Base-by-base conservation (phyloP, 2,888 invertebrate species). In the Nomada ruficornis region DNA sequence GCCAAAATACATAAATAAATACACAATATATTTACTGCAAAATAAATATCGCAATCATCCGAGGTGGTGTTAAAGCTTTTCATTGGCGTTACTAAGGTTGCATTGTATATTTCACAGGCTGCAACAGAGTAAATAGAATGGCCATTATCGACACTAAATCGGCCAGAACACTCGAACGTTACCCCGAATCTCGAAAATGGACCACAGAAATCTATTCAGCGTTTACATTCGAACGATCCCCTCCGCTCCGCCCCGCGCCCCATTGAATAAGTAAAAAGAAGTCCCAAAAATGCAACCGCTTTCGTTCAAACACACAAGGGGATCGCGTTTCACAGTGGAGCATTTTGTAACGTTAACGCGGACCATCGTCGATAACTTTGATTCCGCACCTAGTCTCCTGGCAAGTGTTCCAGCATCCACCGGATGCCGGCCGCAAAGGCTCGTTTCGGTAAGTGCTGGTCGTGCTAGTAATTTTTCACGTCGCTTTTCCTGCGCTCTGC, bases 381-480 rank as follows among this genome's bases (percentile, higher is more conserved):
- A 82, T 80, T 54, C 65, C 83, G 75, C 71, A 68, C 76, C 83
- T 62, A 76, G 77, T 71, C 79, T 77, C 59, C 81, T 80, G 81
- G 77, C 85, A 87, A 85, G 82, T 82, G 57, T 64, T 76, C 75
- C 76, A 23, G 15, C 72, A 4, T 15, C 75, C 4, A n/a, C 44
- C 72, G 82, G 77, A 77, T 79, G 81, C 67, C 77, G 63, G 36
- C 74, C 77, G 76, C 85, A 80, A 80, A 83, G 69, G 75, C 86
- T 86, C 83, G 82, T 86, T 83, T 80, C 83, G 72, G 88, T 87
- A 87, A 87, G 87, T 87, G 87, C 80, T 69, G 76, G 80, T 36
- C 79, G 81, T 76, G 86, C 80, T 74, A 69, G 88, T 87, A 86
- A 87, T 87, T 87, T 86, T 87, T 87, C 88, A 88, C 76, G 79